Base-by-base conservation (phyloP, 2,797 vertebrate genomes). In the Schizopygopsis pylzovi region DNA sequence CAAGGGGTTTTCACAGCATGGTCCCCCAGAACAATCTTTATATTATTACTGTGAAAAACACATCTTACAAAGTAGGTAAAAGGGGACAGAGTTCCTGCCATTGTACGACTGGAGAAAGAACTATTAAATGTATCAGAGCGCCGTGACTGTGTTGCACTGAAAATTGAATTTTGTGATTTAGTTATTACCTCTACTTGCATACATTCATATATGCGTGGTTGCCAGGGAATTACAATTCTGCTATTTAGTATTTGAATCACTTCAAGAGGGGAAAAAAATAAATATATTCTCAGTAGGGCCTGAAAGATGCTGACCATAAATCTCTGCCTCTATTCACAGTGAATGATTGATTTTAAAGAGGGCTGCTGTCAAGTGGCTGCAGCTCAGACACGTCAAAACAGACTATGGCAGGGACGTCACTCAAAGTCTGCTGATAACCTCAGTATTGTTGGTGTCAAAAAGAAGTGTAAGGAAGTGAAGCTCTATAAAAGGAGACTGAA, bases 351-450 rank as follows among this genome's bases (percentile, higher is more conserved):
- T 85, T 82, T 80, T 79, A 79, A 79, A 85, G 77, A 72, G 11
- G 56, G 20, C 25, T 61, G 77, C 65, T 72, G 76, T 84, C 56
- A 76, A 49, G 28, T 18, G 54, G 56, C 71, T 65, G 6, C 18
- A 77, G 37, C 75, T 71, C 49, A 71, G 49, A 79, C 52, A 61
- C 16, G 68, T 82, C 81, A 43, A 73, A 82, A 45, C 37, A 72
- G 49, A 82, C 33, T 13, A 61, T 61, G 10, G 56, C 56, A 61
- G 56, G 56, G 56, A 61, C 22, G 37, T 79, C 76, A 61, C 76
- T 85, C 83, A 70, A 52, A 67, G 56, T 18, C 73, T 20, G 65
- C 39, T 43, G 75, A 85, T 85, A 85, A 61, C 65, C 73, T 84
- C 45, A 28, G 72, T 78, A 47, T 76, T 77, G 59, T 84, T 45